Percentiles rank a stretch among this genome's conserved stretches.
Conservation (phyloP, 2,888 invertebrate genomes). For the Entomobrya proxima region DNA sequence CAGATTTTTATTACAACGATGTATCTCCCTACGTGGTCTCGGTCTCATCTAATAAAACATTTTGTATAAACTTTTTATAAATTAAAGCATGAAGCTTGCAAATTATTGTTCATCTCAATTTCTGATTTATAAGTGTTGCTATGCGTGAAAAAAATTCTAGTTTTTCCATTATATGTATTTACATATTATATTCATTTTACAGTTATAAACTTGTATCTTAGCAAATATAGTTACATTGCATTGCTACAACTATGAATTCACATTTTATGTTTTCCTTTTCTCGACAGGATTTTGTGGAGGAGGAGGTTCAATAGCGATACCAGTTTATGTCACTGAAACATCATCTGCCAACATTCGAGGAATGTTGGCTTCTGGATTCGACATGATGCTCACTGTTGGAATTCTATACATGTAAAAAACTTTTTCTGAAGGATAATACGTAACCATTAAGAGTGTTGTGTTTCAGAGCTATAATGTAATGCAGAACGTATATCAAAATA, state of each 20-base stretch:
- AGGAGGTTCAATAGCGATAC: constrained; percentile 90
- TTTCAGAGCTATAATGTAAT: too few relatives aligned
- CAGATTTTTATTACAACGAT: too few relatives aligned
- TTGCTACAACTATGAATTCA: not conserved
- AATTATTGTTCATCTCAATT: not conserved
- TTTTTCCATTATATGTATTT: not conserved
- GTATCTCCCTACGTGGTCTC: too few relatives aligned
- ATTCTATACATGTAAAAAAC: constrained; percentile 72
- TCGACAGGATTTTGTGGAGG: constrained; percentile 87
- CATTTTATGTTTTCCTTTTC: constrained; percentile 41
- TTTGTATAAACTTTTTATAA: not conserved
- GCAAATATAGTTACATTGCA: not conserved
- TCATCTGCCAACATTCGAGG: constrained; percentile 90
- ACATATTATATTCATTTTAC: not conserved
- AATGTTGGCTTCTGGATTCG: constrained; percentile 90
- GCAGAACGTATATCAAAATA: not conserved
- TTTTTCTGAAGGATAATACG: not conserved
- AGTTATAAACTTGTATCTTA: not conserved
- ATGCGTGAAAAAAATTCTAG: too few relatives aligned
- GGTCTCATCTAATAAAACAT: not conserved
- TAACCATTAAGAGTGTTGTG: too few relatives aligned
- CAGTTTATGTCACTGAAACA: constrained; percentile 91
- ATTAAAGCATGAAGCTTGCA: too few relatives aligned
- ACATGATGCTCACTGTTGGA: constrained; percentile 83
- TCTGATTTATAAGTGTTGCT: not conserved